Percentiles rank a stretch among this genome's conserved stretches.
phyloP scores from a whole-genome alignment of 2,797 vertebrate species.

The Mallotus villosus region DNA sequence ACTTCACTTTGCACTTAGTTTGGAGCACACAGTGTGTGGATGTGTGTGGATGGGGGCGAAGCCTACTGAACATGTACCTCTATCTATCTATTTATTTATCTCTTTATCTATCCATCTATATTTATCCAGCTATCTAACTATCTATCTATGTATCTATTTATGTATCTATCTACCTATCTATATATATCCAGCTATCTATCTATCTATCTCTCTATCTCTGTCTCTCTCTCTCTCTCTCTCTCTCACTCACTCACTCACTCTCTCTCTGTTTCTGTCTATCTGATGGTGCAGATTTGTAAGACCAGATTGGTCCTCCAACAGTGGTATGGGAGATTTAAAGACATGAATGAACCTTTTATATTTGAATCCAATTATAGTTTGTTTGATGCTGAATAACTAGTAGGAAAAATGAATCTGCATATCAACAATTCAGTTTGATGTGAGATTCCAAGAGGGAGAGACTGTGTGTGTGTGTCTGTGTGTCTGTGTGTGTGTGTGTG shows the following conservation, averaged over 20 bases:
- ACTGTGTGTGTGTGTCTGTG: too few relatives aligned
- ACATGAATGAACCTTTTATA: constrained; percentile 64
- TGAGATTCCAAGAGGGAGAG: constrained; percentile 50
- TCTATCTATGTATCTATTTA: not conserved
- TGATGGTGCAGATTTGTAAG: constrained; percentile 54
- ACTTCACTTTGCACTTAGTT: constrained; percentile 72
- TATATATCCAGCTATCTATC: not conserved
- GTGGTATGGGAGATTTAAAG: constrained; percentile 50
- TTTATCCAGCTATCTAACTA: constrained; percentile 10
- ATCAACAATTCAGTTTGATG: constrained; percentile 71
- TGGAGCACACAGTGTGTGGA: constrained; percentile 69
- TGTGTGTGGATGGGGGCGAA: constrained; percentile 43
- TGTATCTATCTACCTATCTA: not conserved
- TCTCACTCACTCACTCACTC: constrained; percentile 3
- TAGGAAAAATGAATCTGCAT: constrained; percentile 65
- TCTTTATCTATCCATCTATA: not conserved
- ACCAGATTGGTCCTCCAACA: constrained; percentile 49
- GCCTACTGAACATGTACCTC: constrained; percentile 9
- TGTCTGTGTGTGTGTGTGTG: too few relatives aligned
- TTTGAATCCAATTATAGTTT: constrained; percentile 78
- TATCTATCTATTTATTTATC: not conserved
- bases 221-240: constrained; percentile 11
- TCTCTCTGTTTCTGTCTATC: constrained; percentile 14
- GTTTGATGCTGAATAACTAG: constrained; percentile 60
- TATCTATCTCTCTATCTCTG: not conserved